A percentile compares a stretch with the other conserved stretches of the same genome.
Conservation (phyloP, 2,113 vertebrate genomes). For the Notothenia rossii region DNA sequence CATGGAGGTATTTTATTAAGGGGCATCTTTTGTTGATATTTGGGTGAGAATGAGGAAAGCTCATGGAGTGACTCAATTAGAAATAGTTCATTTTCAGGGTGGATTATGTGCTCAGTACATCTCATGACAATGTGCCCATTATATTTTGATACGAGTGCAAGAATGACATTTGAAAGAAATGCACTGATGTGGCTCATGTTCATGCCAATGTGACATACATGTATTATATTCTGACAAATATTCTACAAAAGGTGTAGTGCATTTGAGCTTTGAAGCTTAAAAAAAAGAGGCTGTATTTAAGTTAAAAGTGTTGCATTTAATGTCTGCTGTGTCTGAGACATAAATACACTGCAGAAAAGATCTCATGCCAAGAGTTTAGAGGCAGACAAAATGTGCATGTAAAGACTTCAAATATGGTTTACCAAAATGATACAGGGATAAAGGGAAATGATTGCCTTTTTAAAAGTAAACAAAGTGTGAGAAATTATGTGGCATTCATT, state of each 20-base stretch:
- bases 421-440: conserved; percentile 8
- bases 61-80: not conserved
- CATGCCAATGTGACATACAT: not conserved
- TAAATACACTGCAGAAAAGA: not conserved
- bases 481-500: not conserved
- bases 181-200: conserved; percentile 1
- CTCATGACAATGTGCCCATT: not conserved
- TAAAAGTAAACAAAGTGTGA: not conserved
- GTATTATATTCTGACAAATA: not conserved
- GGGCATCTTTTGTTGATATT: not conserved
- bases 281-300: not conserved
- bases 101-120: not conserved
- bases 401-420: conserved; percentile 2
- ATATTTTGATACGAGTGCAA: not conserved
- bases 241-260: not conserved
- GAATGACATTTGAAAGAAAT: not conserved
- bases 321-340: not conserved
- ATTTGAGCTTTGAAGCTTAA: not conserved
- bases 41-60: not conserved
- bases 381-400: conserved; percentile 7
- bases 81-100: not conserved
- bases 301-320: not conserved
- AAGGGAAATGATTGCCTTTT: not conserved
- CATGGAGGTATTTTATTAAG: conserved; percentile 1
- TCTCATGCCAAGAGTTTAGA: conserved; percentile 16